A percentile compares a stretch with the other conserved stretches of the same genome.
Evolutionary conservation across 2,888 invertebrate genomes (phyloP).

Genomic region (Seira musarum): DNA sequence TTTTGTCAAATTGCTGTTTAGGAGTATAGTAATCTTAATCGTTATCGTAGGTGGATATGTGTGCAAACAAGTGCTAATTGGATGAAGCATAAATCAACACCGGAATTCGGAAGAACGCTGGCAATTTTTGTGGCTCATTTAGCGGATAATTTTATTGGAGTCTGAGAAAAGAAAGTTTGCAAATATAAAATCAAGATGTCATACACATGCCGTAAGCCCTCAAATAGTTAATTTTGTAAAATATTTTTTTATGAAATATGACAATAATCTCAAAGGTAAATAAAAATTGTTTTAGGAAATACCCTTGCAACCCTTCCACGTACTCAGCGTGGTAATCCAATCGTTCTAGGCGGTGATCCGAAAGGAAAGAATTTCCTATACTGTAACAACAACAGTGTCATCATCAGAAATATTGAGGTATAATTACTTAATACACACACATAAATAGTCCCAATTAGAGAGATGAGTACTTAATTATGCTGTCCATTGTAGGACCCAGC

Average conservation of each 20-base stretch:
- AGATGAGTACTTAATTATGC: conserved; percentile 45
- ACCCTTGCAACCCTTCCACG: conserved; percentile 95
- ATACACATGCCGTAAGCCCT: conserved; percentile 46
- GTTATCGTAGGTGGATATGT: too few relatives aligned
- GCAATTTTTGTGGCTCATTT: too few relatives aligned
- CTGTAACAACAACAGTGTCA: conserved; percentile 97
- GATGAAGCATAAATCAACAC: too few relatives aligned
- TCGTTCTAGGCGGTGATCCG: conserved; percentile 95
- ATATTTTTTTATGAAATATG: too few relatives aligned
- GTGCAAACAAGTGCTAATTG: too few relatives aligned
- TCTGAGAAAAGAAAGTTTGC: too few relatives aligned
- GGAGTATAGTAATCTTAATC: too few relatives aligned
- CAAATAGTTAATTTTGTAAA: conserved; percentile 1
- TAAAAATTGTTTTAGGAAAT: conserved; percentile 78
- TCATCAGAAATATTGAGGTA: conserved; percentile 95
- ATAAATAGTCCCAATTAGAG: too few relatives aligned
- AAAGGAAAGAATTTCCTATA: conserved; percentile 98
- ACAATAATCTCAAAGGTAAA: conserved; percentile 1
- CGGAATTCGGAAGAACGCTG: too few relatives aligned
- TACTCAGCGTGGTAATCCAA: conserved; percentile 94
- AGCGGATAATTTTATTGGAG: too few relatives aligned
- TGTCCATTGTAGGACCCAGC: conserved; percentile 91
- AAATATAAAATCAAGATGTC: conserved; percentile 33
- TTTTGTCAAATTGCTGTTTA: too few relatives aligned
- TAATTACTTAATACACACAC: too few relatives aligned